phyloP scores from a whole-genome alignment of 2,888 invertebrate species.

The Vesta saturnalis region DNA sequence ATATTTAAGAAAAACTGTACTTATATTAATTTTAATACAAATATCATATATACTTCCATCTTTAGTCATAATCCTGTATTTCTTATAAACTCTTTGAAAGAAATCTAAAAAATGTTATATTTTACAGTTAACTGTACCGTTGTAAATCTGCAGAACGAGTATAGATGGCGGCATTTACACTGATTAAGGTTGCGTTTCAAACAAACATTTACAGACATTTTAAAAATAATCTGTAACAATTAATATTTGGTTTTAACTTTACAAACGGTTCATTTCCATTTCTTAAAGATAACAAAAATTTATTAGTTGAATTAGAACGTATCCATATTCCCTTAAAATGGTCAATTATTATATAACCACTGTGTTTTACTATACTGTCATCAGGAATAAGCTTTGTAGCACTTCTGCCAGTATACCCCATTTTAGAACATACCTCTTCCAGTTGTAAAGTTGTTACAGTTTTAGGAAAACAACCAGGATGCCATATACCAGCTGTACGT shows the following conservation, averaged over 20 bases:
- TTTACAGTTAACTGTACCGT: too few relatives aligned
- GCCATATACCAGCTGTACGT: slow-evolving; percentile 76
- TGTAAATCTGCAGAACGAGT: too few relatives aligned
- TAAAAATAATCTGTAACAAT: slow-evolving; percentile 56
- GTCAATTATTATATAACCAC: slow-evolving; percentile 48
- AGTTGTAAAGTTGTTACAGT: slow-evolving; percentile 66
- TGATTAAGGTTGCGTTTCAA: too few relatives aligned
- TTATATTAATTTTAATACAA: too few relatives aligned
- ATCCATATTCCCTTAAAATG: slow-evolving; percentile 55
- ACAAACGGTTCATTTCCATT: slow-evolving; percentile 55
- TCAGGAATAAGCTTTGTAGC: slow-evolving; percentile 55
- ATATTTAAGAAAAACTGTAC: too few relatives aligned
- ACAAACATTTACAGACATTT: slow-evolving; percentile 55
- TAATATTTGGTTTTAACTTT: slow-evolving; percentile 49
- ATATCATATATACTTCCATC: too few relatives aligned
- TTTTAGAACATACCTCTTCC: slow-evolving; percentile 69
- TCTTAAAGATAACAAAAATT: slow-evolving; percentile 49
- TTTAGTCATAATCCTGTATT: too few relatives aligned
- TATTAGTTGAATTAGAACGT: slow-evolving; percentile 38
- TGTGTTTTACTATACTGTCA: slow-evolving; percentile 6
- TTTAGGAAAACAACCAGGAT: slow-evolving; percentile 72
- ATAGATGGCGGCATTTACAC: too few relatives aligned
- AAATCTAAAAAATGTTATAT: too few relatives aligned
- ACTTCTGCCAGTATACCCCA: slow-evolving; percentile 70
- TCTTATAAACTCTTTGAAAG: too few relatives aligned